A percentile compares a stretch with the other conserved stretches of the same genome.
These are phyloP conservation scores for Lordiphosa collinella DNA, from an alignment of 1,140 invertebrate species.

Conservation along the genomic window DNA sequence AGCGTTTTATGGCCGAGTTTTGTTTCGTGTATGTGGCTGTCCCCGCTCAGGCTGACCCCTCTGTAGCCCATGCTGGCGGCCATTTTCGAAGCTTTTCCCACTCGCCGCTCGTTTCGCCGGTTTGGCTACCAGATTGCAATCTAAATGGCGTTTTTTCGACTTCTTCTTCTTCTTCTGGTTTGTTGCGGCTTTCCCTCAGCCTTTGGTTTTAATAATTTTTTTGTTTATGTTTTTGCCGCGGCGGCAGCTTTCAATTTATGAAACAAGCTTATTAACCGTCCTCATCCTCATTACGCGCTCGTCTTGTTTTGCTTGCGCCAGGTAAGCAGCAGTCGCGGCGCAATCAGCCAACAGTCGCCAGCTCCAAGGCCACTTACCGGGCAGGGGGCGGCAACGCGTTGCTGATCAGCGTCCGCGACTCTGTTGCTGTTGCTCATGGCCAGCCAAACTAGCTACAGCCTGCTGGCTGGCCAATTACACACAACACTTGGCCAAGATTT, in stretches of 20 bases:
- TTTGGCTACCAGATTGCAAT: constrained; percentile 58
- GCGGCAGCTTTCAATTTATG: constrained; percentile 73
- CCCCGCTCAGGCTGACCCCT: not conserved
- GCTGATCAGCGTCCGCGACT: constrained; percentile 34
- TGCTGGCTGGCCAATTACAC: constrained; percentile 53
- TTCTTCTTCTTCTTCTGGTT: constrained; percentile 23
- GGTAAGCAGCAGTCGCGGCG: constrained; percentile 43
- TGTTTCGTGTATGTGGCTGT: constrained; percentile 57
- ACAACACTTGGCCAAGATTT: constrained; percentile 66
- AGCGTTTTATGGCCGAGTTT: constrained; percentile 67
- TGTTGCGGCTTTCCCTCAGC: constrained; percentile 21
- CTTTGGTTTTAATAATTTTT: constrained; percentile 59
- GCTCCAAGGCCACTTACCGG: constrained; percentile 49
- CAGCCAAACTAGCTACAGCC: constrained; percentile 6
- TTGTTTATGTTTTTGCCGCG: constrained; percentile 22
- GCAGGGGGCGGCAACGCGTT: constrained; percentile 19
- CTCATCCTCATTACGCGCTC: constrained; percentile 41
- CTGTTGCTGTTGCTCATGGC: constrained; percentile 1
- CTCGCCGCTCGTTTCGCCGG: constrained; percentile 30
- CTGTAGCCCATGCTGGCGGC: constrained; percentile 28
- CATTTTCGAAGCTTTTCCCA: constrained; percentile 65
- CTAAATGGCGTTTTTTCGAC: constrained; percentile 64
- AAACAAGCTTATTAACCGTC: constrained; percentile 66
- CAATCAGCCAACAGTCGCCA: constrained; percentile 36
- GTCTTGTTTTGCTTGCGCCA: constrained; percentile 43